Percentiles rank a stretch among this genome's conserved stretches.
Evolutionary conservation across 2,888 invertebrate genomes (phyloP).

Genomic region (Acronicta psi): DNA sequence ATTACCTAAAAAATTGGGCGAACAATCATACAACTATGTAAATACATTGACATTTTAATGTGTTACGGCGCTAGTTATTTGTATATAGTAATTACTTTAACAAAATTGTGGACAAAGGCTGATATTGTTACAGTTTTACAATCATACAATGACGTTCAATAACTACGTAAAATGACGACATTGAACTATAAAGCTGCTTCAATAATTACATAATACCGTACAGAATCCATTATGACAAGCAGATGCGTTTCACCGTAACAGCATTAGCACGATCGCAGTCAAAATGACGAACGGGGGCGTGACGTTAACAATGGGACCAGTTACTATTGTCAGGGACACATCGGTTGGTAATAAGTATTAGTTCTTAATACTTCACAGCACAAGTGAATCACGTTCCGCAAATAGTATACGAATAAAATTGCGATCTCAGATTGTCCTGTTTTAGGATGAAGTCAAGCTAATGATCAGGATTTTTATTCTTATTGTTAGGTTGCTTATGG

Average conservation of each 20-base stretch:
- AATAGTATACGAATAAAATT: conserved; percentile 50
- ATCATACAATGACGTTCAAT: conserved; percentile 25
- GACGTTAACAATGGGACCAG: conserved; percentile 73
- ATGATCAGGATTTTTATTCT: background rate
- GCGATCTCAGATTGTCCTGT: background rate
- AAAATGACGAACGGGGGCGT: conserved; percentile 75
- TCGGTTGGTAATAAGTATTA: conserved; percentile 61
- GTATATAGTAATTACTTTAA: background rate
- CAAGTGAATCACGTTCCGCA: conserved; percentile 73
- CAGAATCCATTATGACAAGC: conserved; percentile 50
- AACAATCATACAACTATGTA: too few species aligned
- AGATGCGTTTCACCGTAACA: conserved; percentile 49
- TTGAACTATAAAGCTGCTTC: conserved; percentile 44
- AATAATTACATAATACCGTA: conserved; percentile 53
- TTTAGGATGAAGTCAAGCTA: conserved; percentile 6
- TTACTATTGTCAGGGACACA: conserved; percentile 59
- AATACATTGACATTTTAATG: background rate
- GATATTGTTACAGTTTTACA: conserved; percentile 5
- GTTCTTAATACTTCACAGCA: conserved; percentile 68
- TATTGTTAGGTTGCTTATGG: too few species aligned
- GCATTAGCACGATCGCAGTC: conserved; percentile 62
- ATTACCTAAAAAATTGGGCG: too few species aligned
- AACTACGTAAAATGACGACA: conserved; percentile 19
- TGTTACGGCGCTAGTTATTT: background rate
- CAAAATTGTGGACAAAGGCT: conserved; percentile 16